phyloP scores from a whole-genome alignment of 2,888 invertebrate species.

The Lapara coniferarum region DNA sequence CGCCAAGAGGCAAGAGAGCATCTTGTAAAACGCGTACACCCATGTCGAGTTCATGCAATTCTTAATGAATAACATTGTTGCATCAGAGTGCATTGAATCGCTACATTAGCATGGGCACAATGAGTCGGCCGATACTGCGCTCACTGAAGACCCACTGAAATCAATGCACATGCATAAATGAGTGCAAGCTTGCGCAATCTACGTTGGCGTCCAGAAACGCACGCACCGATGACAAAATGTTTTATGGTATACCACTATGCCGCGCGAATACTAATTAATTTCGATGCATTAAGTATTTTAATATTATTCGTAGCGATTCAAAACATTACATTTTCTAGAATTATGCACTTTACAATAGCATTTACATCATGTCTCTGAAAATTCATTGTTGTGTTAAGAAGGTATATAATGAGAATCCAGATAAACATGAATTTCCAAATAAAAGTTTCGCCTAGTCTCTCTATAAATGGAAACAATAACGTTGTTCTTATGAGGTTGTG shows the following conservation, averaged over 20 bases:
- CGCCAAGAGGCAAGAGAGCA: constrained; percentile 36
- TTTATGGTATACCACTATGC: constrained; percentile 40
- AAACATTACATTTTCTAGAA: no score
- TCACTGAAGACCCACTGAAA: constrained; percentile 56
- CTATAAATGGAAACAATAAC: no score
- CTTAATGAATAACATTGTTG: constrained; percentile 48
- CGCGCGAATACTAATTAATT: constrained; percentile 35
- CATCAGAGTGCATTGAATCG: constrained; percentile 55
- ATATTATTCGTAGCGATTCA: no score
- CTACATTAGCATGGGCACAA: constrained; percentile 64
- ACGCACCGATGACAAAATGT: constrained; percentile 40
- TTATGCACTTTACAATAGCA: no score
- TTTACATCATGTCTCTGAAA: no score
- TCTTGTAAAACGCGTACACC: constrained; percentile 41
- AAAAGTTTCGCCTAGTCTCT: no score
- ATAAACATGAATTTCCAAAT: no score
- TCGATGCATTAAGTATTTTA: constrained; percentile 38
- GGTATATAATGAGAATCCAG: no score
- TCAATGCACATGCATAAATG: constrained; percentile 59
- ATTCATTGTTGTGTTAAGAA: no score
- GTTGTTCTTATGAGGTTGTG: no score
- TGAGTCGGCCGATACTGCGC: constrained; percentile 43
- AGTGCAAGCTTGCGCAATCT: constrained; percentile 51
- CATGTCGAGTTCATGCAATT: constrained; percentile 47
- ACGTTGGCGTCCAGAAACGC: constrained; percentile 48